A percentile compares a stretch with the other conserved stretches of the same genome.
Conservation (phyloP, 2,113 vertebrate species). For the Paracanthobrama guichenoti region DNA sequence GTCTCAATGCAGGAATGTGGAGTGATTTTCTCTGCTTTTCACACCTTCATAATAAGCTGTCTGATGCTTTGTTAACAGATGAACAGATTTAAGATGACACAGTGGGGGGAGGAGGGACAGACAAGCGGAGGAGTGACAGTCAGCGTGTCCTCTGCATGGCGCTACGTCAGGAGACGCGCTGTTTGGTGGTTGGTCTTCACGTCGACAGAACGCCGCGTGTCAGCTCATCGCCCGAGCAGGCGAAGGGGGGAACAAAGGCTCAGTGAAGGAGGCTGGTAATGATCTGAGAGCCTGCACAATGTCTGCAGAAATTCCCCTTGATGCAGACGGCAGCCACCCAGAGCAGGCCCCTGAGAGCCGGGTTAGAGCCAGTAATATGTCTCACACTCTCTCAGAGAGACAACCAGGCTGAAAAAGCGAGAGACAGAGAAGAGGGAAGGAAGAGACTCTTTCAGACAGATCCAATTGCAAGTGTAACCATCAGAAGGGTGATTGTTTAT, state of each 20-base stretch:
- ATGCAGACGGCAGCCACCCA: constrained; percentile 66
- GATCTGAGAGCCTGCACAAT: constrained; percentile 60
- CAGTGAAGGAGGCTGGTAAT: constrained; percentile 59
- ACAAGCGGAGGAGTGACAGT: constrained; percentile 42
- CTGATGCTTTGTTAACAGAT: constrained; percentile 57
- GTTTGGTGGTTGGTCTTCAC: constrained; percentile 45
- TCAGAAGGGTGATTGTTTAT: neutral
- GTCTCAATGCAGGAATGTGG: constrained; percentile 11
- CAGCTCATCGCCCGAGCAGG: constrained; percentile 48
- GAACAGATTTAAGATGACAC: constrained; percentile 52
- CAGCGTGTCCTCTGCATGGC: constrained; percentile 38
- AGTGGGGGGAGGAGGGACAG: neutral
- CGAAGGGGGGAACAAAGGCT: constrained; percentile 53
- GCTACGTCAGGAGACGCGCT: constrained; percentile 47
- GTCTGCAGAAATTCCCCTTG: constrained; percentile 65
- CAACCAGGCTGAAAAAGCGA: constrained; percentile 41
- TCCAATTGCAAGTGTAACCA: constrained; percentile 11
- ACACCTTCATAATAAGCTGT: constrained; percentile 58
- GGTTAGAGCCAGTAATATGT: constrained; percentile 47
- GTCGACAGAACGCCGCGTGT: constrained; percentile 50
- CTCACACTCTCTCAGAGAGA: constrained; percentile 38
- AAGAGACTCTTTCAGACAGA: constrained; percentile 23
- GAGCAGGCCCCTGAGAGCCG: constrained; percentile 57
- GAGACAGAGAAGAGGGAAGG: constrained; percentile 11
- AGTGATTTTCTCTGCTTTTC: constrained; percentile 40